Conservation (phyloP, 2,888 invertebrate genomes). For the Lasioglossum zephyrum region DNA sequence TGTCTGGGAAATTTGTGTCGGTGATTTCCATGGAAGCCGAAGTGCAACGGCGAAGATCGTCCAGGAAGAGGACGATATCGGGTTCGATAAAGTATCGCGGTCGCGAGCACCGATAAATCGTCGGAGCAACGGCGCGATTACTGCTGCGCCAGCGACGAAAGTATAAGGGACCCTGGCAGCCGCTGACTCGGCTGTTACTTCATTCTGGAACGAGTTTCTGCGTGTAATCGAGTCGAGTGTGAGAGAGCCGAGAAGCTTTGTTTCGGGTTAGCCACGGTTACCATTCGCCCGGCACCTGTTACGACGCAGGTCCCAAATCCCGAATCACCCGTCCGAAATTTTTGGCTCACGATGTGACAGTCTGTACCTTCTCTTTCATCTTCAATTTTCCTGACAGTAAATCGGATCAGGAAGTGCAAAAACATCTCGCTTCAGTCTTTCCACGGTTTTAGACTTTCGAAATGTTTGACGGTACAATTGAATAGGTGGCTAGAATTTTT, state of each 20-base stretch:
- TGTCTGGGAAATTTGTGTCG: too few relatives aligned
- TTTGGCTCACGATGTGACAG: neutral
- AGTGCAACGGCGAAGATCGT: constrained; percentile 18
- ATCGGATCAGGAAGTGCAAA: too few relatives aligned
- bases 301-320: neutral
- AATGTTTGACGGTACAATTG: too few relatives aligned
- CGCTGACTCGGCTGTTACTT: constrained; percentile 67
- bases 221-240: constrained; percentile 50
- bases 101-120: constrained; percentile 66
- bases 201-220: constrained; percentile 53
- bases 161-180: constrained; percentile 55
- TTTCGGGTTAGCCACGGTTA: constrained; percentile 13
- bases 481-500: too few relatives aligned
- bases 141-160: constrained; percentile 71
- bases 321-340: neutral
- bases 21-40: neutral
- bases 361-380: too few relatives aligned
- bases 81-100: constrained; percentile 61
- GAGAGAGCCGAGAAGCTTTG: neutral
- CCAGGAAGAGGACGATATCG: constrained; percentile 56
- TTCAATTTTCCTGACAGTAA: neutral
- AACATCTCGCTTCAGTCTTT: neutral
- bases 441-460: neutral
- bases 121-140: constrained; percentile 65
- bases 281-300: neutral